These are phyloP conservation scores for Drosophila lacteicornis DNA, from an alignment of 1,140 invertebrate genomes.

Conservation along the genomic window DNA sequence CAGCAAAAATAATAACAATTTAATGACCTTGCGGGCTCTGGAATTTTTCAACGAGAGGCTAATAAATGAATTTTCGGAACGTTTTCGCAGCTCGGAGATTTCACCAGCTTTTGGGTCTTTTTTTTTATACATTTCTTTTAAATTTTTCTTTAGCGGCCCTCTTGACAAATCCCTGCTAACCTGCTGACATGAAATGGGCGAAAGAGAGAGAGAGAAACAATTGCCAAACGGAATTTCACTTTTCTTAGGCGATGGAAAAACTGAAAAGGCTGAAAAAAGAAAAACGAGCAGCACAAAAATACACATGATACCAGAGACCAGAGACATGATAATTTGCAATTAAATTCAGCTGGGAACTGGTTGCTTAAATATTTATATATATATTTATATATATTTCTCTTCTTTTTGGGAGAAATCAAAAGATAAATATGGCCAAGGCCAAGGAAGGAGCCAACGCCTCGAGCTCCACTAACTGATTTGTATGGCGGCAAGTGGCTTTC, in stretches of 20 bases:
- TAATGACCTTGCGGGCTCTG: constrained; percentile 45
- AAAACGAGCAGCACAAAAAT: constrained; percentile 36
- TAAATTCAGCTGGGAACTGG: constrained; percentile 63
- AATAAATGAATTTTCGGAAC: constrained; percentile 53
- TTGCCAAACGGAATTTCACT: constrained; percentile 68
- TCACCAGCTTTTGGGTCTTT: constrained; percentile 36
- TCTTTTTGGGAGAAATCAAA: constrained; percentile 69
- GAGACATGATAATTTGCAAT: constrained; percentile 71
- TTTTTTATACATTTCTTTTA: background rate
- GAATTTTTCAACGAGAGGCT: constrained; percentile 32
- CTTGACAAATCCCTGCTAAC: constrained; percentile 75
- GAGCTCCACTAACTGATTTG: constrained; percentile 49
- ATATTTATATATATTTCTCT: constrained; percentile 3
- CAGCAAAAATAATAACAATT: constrained; percentile 31
- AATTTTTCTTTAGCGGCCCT: constrained; percentile 29
- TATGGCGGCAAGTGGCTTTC: constrained; percentile 43
- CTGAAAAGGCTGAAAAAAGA: constrained; percentile 33
- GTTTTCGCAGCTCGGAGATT: constrained; percentile 55
- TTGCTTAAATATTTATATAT: constrained; percentile 54
- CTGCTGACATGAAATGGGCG: constrained; percentile 68
- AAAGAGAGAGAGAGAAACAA: constrained; percentile 37
- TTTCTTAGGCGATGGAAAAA: constrained; percentile 69
- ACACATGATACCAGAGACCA: constrained; percentile 42
- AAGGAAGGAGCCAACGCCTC: constrained; percentile 41
- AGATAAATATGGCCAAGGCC: constrained; percentile 46